Conservation (phyloP, 2,113 vertebrate species). For the Alaudala cheleensis region DNA sequence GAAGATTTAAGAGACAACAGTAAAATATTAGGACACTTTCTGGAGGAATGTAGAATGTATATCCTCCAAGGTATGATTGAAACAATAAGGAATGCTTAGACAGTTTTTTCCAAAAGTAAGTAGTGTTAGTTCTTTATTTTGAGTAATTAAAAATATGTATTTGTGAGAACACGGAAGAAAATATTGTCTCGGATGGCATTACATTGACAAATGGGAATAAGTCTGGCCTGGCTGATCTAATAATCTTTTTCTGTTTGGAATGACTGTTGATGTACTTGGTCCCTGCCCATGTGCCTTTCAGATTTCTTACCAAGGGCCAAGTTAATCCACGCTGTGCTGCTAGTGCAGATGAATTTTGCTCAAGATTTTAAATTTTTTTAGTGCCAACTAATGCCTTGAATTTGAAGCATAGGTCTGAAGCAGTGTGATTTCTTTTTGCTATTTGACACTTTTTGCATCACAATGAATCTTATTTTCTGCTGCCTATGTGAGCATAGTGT, state of each 20-base stretch:
- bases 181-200: background rate
- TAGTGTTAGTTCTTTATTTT: background rate
- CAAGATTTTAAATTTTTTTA: background rate
- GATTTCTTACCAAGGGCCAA: background rate
- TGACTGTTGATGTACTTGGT: conserved; percentile 1
- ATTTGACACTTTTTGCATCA: background rate
- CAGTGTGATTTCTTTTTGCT: background rate
- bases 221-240: background rate
- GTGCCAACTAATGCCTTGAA: background rate
- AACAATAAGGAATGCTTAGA: background rate
- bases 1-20: background rate
- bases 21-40: background rate
- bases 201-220: background rate
- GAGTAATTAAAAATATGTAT: background rate
- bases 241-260: background rate
- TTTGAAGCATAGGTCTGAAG: background rate
- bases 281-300: background rate
- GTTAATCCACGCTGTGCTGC: background rate
- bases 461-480: background rate
- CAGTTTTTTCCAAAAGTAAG: background rate
- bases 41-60: background rate
- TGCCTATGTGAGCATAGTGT: background rate
- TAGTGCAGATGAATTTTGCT: background rate
- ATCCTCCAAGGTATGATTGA: background rate
- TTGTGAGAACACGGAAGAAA: background rate